These are phyloP conservation scores for Diplodus puntazzo DNA, from an alignment of 2,797 vertebrate species.

Conservation along the genomic window DNA sequence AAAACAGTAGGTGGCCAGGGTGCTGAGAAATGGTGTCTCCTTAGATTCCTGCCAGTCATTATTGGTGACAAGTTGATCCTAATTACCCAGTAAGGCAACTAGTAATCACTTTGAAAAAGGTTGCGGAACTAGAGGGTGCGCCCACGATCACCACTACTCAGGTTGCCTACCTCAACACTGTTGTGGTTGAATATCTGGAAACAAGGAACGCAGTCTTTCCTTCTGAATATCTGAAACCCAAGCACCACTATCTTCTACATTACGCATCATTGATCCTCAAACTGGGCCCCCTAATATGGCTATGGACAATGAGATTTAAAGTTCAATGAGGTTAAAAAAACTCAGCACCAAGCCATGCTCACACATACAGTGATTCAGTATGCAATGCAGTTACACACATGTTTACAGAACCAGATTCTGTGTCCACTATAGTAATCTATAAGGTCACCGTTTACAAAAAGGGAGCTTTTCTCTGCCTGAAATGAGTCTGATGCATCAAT, in stretches of 20 bases:
- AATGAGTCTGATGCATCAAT: not conserved
- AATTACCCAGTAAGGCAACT: constrained; percentile 19
- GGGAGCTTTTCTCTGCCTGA: constrained; percentile 13
- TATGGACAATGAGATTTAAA: constrained; percentile 20
- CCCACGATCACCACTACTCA: too few relatives aligned
- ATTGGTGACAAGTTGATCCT: constrained; percentile 46
- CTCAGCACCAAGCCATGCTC: constrained; percentile 10
- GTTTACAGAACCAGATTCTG: not conserved
- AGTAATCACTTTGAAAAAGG: constrained; percentile 2
- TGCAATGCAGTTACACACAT: not conserved
- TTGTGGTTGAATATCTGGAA: too few relatives aligned
- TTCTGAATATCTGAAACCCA: constrained; percentile 16
- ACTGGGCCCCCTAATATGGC: constrained; percentile 9
- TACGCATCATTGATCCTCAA: constrained; percentile 20
- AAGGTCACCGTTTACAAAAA: constrained; percentile 8
- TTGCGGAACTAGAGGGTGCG: constrained; percentile 12
- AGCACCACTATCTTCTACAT: constrained; percentile 12
- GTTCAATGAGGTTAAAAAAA: too few relatives aligned
- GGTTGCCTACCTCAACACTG: too few relatives aligned
- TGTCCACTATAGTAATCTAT: not conserved
- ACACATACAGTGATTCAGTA: constrained; percentile 5
- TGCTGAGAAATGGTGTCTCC: too few relatives aligned
- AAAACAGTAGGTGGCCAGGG: too few relatives aligned
- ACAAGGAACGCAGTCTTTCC: constrained; percentile 18
- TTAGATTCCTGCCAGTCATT: constrained; percentile 52